Conservation (phyloP, 2,888 invertebrate genomes). For the Spisula solida region DNA sequence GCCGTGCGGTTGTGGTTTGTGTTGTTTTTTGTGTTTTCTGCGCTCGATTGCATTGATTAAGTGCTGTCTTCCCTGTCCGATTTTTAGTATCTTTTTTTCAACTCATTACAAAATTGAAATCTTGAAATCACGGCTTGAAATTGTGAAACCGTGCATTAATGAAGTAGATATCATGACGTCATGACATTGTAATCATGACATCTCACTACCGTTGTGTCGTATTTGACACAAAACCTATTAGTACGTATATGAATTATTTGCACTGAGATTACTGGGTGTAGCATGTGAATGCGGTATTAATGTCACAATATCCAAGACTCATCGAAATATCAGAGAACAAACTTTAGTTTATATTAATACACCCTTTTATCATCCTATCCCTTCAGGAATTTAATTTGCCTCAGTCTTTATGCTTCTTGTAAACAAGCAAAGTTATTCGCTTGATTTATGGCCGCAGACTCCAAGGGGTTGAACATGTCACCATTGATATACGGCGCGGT, state of each 20-base stretch:
- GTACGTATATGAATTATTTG: background rate
- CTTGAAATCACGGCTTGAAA: too few species aligned
- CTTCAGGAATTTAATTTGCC: slow-evolving; percentile 27
- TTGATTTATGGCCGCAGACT: slow-evolving; percentile 63
- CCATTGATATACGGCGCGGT: slow-evolving; percentile 69
- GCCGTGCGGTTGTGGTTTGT: too few species aligned
- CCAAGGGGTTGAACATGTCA: slow-evolving; percentile 63
- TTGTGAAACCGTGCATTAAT: too few species aligned
- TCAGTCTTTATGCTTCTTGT: slow-evolving; percentile 25
- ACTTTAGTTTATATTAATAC: slow-evolving; percentile 8
- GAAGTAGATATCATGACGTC: too few species aligned
- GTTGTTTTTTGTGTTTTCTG: too few species aligned
- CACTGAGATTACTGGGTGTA: background rate
- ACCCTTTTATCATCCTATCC: slow-evolving; percentile 16
- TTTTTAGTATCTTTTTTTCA: too few species aligned
- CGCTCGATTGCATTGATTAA: too few species aligned
- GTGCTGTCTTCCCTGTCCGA: too few species aligned
- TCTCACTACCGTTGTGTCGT: too few species aligned
- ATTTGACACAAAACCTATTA: too few species aligned
- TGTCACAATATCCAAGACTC: background rate
- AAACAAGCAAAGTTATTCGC: slow-evolving; percentile 26
- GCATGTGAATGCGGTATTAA: background rate
- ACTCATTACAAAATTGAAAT: too few species aligned
- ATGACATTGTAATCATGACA: too few species aligned
- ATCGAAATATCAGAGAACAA: background rate